Base-by-base conservation (phyloP, 2,113 vertebrate genomes). In the Phasianus colchicus region DNA sequence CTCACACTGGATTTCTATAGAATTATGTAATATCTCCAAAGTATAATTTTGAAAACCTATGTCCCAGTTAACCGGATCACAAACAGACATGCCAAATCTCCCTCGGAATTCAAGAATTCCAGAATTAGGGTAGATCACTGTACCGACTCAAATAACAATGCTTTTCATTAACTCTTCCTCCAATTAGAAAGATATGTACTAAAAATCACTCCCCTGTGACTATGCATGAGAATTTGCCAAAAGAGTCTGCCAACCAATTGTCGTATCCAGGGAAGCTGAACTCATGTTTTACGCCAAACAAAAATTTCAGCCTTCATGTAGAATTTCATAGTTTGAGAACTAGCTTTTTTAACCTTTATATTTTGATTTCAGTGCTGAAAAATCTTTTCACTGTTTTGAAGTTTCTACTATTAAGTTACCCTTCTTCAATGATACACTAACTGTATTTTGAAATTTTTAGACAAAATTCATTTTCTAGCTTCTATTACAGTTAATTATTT, bases 1-100 rank as follows among this genome's bases (percentile, higher is more conserved):
- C 91, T 91, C 76, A 36, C 65, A 71, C 12, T 74, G n/a, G n/a
- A 80, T 95, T 95, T 78, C 83, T 86, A 52, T 42, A 94, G 67
- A 67, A 83, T 83, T 50, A 74, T 71, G 25, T 13, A 91, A 92
- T 29, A 89, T 48, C 58, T 88, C 74, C 45, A 11, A 75, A 70
- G 25, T 40, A 2, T 36, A 72, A 58, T 71, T 93, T 64, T 71
- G n/a, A 95, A 93, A 96, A 75, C 34, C 69, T 58, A 13, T 47
- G 80, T 73, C 43, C 91, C 40, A 22, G 21, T 83, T 93, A 78
- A 75, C 7, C 76, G 42, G 34, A 29, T 80, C 11, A 89, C 32
- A 52, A 82, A 71, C 17, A 57, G 4, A 25, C 0, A 1, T 18
- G 91, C 85, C 95, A 92, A 72, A 92, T 69, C n/a, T 45, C 64